Evolutionary conservation across 2,797 vertebrate genomes (phyloP).

Genomic region (Heterohyrax brucei): DNA sequence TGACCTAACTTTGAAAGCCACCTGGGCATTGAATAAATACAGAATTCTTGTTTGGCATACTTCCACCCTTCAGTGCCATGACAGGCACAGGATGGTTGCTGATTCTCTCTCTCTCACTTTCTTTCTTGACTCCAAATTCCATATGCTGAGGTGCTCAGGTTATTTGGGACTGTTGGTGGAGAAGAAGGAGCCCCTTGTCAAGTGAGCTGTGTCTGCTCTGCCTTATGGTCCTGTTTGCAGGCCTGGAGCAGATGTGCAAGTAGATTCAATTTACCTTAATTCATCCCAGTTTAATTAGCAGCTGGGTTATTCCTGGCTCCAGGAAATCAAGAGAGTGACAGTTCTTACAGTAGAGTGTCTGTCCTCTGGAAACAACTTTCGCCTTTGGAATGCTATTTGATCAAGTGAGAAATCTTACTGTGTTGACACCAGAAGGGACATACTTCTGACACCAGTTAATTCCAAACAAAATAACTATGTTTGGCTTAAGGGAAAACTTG

Average conservation of each 20-base stretch:
- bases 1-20: background rate
- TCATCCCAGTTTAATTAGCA: constrained; percentile 92
- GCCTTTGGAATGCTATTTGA: constrained; percentile 63
- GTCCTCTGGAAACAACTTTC: constrained; percentile 66
- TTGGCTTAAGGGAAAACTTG: constrained; percentile 16
- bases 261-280: constrained; percentile 92
- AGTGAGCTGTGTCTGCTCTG: constrained; percentile 84
- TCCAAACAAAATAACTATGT: constrained; percentile 53
- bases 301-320: constrained; percentile 89
- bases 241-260: constrained; percentile 90
- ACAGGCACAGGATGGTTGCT: background rate
- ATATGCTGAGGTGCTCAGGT: background rate
- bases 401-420: constrained; percentile 74
- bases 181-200: constrained; percentile 81
- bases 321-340: constrained; percentile 78
- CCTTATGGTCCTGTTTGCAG: constrained; percentile 85
- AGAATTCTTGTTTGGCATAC: background rate
- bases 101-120: background rate
- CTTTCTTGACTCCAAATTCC: background rate
- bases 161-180: constrained; percentile 32
- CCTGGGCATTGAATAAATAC: background rate
- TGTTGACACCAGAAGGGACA: constrained; percentile 69
- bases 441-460: constrained; percentile 40
- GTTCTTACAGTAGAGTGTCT: constrained; percentile 54
- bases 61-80: background rate